A percentile compares a stretch with the other conserved stretches of the same genome.
Evolutionary conservation across 1,140 invertebrate species (phyloP).

Genomic region (Cotesia glomerata): DNA sequence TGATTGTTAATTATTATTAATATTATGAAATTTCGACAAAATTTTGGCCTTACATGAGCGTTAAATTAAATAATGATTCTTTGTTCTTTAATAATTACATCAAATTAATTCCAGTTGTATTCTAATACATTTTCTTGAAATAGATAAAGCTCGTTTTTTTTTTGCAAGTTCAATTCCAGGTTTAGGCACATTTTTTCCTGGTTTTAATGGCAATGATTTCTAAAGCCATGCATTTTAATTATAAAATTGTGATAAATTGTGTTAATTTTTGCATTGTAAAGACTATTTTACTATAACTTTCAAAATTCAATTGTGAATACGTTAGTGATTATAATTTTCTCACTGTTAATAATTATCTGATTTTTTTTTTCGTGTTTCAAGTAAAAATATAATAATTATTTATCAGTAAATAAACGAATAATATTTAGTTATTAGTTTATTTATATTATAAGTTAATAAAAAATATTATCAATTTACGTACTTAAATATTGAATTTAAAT

Average conservation of each 20-base stretch:
- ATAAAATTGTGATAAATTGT: background rate
- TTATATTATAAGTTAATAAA: conserved; percentile 1
- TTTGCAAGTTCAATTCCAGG: conserved; percentile 11
- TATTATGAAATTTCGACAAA: conserved; percentile 13
- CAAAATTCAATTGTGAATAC: background rate
- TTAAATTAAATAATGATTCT: conserved; percentile 8
- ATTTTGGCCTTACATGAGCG: conserved; percentile 13
- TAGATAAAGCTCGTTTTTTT: too few species aligned
- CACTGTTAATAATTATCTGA: background rate
- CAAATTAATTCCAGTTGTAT: background rate
- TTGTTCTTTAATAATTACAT: conserved; percentile 7
- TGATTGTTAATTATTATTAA: background rate
- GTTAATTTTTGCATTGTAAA: background rate
- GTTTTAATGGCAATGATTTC: conserved; percentile 13
- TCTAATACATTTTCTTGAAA: too few species aligned
- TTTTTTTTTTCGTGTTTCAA: background rate
- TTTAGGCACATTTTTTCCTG: conserved; percentile 24
- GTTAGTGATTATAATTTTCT: conserved; percentile 13
- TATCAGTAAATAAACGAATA: conserved; percentile 2
- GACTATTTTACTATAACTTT: conserved; percentile 2
- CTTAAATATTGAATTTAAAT: conserved; percentile 8
- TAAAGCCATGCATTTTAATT: conserved; percentile 11
- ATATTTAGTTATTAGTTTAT: conserved; percentile 15
- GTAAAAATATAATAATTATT: conserved; percentile 27
- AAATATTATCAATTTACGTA: conserved; percentile 23